phyloP scores from a whole-genome alignment of 2,113 vertebrate species.

The Cyrtonyx montezumae region DNA sequence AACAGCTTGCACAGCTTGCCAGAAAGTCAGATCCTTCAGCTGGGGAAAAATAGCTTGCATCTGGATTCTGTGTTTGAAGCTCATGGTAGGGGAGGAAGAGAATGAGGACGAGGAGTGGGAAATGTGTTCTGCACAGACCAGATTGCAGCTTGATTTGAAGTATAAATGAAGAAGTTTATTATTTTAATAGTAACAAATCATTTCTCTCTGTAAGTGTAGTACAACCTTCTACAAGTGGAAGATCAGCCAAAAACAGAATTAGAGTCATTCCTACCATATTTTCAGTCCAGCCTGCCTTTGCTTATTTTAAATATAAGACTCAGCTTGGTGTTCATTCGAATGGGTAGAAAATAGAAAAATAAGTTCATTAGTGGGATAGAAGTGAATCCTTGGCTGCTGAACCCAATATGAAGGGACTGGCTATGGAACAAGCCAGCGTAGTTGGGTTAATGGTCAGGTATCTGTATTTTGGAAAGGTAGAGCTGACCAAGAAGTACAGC shows the following conservation, averaged over 20 bases:
- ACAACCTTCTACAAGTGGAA: slow-evolving; percentile 29
- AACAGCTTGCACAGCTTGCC: slow-evolving; percentile 72
- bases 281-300: slow-evolving; percentile 36
- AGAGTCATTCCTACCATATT: slow-evolving; percentile 17
- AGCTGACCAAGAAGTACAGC: background rate
- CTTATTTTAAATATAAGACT: slow-evolving; percentile 61
- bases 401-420: background rate
- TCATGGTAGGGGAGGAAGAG: slow-evolving; percentile 64
- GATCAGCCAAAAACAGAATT: slow-evolving; percentile 59
- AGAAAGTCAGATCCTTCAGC: slow-evolving; percentile 69
- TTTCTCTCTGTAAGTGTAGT: slow-evolving; percentile 42
- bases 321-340: slow-evolving; percentile 40
- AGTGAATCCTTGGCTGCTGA: background rate
- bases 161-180: slow-evolving; percentile 68
- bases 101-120: slow-evolving; percentile 64
- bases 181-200: slow-evolving; percentile 65
- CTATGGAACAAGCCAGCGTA: background rate
- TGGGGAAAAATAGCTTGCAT: slow-evolving; percentile 67
- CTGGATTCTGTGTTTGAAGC: slow-evolving; percentile 74
- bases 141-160: slow-evolving; percentile 65
- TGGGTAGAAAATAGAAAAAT: slow-evolving; percentile 22
- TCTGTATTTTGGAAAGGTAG: background rate
- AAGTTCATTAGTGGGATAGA: slow-evolving; percentile 25
- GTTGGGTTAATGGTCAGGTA: background rate
- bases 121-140: slow-evolving; percentile 33